A percentile compares a stretch with the other conserved stretches of the same genome.
Evolutionary conservation across 2,888 invertebrate species (phyloP).

Genomic region (Aspidapion aeneum): DNA sequence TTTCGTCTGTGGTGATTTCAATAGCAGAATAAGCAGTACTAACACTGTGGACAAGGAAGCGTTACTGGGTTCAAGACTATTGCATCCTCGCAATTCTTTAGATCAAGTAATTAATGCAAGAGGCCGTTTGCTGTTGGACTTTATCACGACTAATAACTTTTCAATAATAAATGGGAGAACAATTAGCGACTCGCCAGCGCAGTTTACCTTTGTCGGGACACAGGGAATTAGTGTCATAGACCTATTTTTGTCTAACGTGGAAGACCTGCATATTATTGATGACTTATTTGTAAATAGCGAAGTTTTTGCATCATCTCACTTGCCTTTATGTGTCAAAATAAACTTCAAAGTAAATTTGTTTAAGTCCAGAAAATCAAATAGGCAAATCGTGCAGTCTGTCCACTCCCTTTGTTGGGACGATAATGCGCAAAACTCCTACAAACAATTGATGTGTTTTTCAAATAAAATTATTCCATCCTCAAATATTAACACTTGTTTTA

Average conservation of each 20-base stretch:
- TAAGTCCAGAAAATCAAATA: too few species aligned
- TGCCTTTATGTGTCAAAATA: too few species aligned
- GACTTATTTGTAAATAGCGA: too few species aligned
- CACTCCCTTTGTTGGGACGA: background rate
- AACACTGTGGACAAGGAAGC: background rate
- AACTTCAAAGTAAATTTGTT: too few species aligned
- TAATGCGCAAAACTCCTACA: background rate
- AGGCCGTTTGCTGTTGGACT: background rate
- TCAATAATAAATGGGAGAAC: too few species aligned
- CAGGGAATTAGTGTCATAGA: background rate
- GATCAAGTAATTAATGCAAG: background rate
- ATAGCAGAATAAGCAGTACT: background rate
- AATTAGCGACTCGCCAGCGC: too few species aligned
- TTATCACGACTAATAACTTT: background rate
- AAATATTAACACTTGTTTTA: background rate
- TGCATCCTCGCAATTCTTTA: background rate
- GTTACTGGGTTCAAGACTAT: background rate
- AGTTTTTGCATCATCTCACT: too few species aligned
- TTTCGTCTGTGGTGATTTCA: background rate
- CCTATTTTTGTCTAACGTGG: background rate
- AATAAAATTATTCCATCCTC: background rate
- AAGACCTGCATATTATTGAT: background rate
- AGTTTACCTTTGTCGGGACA: too few species aligned
- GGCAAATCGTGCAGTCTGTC: too few species aligned
- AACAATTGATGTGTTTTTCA: background rate